These are phyloP conservation scores for Panurus biarmicus DNA, from an alignment of 2,113 vertebrate species.

Conservation along the genomic window DNA sequence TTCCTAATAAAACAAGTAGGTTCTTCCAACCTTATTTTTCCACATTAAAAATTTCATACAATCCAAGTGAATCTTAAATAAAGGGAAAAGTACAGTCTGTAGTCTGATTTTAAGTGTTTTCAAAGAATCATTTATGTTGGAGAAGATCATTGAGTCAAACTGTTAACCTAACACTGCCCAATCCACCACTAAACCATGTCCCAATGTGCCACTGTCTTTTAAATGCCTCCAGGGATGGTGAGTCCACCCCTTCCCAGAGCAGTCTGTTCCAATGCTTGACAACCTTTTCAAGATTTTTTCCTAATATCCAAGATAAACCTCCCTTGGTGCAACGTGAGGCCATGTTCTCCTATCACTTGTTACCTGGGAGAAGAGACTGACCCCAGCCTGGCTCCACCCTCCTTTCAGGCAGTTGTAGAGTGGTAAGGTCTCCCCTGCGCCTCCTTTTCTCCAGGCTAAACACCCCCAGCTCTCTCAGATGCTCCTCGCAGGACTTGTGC, in stretches of 20 bases:
- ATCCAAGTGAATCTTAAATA: not conserved
- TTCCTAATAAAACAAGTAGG: not conserved
- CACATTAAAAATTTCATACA: not conserved
- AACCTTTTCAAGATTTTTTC: not conserved
- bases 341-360: not conserved
- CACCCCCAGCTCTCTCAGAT: not conserved
- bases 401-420: not conserved
- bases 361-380: not conserved
- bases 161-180: not conserved
- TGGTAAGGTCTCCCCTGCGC: rapidly evolving
- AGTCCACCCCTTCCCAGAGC: not conserved
- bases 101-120: not conserved
- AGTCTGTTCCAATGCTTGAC: not conserved
- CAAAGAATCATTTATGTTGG: not conserved
- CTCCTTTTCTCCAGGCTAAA: not conserved
- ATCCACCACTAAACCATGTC: not conserved
- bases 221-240: not conserved
- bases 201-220: not conserved
- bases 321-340: not conserved
- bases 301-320: not conserved
- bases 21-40: not conserved
- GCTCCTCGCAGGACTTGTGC: not conserved
- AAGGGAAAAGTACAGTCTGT: not conserved
- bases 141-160: not conserved
- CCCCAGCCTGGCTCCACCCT: not conserved